phyloP scores from a whole-genome alignment of 2,797 vertebrate species.

The Xenopus petersii region DNA sequence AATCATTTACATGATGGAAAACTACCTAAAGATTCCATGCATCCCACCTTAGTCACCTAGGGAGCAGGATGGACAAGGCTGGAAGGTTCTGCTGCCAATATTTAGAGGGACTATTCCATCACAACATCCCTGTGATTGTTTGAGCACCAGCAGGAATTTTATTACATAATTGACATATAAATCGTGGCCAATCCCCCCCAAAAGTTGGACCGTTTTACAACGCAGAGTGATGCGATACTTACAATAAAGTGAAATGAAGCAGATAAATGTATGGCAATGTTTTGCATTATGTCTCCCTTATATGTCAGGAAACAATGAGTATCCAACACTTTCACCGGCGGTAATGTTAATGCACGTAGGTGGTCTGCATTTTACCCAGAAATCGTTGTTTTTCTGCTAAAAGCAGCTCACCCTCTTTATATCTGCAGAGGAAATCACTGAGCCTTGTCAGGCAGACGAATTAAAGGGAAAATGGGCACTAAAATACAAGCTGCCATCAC shows the following conservation, averaged over 20 bases:
- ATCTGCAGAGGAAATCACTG: not conserved
- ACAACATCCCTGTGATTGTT: conserved; percentile 10
- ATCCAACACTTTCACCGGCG: conserved; percentile 50
- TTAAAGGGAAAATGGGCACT: not conserved
- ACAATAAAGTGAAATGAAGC: conserved; percentile 35
- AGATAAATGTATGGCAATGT: conserved; percentile 38
- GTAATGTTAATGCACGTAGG: conserved; percentile 50
- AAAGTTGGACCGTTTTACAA: conserved; percentile 38
- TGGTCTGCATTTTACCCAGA: not conserved
- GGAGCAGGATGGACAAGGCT: too few species aligned
- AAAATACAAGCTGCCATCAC: not conserved
- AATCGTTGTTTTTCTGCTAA: too few species aligned
- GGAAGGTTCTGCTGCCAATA: conserved; percentile 21
- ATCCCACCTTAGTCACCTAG: too few species aligned
- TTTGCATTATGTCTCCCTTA: conserved; percentile 46
- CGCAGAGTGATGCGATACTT: conserved; percentile 18
- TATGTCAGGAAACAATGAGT: conserved; percentile 46
- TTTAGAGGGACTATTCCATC: conserved; percentile 17
- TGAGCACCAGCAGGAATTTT: conserved; percentile 17
- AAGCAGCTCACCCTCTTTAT: conserved; percentile 26
- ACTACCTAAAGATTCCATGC: too few species aligned
- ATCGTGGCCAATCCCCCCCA: conserved; percentile 19
- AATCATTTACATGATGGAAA: too few species aligned
- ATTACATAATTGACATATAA: conserved; percentile 47
- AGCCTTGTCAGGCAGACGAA: not conserved